Base-by-base conservation (phyloP, 1,140 invertebrate genomes). In the Cydia amplana region DNA sequence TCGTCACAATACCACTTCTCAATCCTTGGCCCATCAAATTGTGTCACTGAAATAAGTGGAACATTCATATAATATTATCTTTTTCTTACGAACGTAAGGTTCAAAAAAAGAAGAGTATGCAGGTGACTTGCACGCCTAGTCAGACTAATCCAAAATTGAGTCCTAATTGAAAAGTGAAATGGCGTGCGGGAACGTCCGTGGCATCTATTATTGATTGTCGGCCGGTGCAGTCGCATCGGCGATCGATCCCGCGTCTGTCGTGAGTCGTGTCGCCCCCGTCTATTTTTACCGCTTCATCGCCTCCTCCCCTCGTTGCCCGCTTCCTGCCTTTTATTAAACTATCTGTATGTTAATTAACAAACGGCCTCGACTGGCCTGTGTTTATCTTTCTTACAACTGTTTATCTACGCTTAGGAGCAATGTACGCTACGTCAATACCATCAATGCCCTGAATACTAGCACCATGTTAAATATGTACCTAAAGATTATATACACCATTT, bases 281-380 rank as follows among this genome's bases (percentile, higher is more conserved):
- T 92, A 93, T 93, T 91, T 92, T 92, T 91, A 91, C 89, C 90
- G 91, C 91, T 89, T 88, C 91, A 92, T 92, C 90, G 90, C 88
- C 79, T 89, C 85, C 89, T 90, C 91, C 89, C 90, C 90, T 91
- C 88, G 82, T 79, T 85, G 85, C 83, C 80, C 84, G 87, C 85
- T 93, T 91, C 90, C 91, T 91, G 91, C 87, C 89, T 87, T 91
- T 90, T 91, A 93, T 91, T 91, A 93, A 93, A 91, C 88, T 93
- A 91, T 91, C 87, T 93, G 87, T 91, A 93, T 93, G 91, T 90
- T 91, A 91, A 93, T 93, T 93, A 93, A 91, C 87, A 90, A 60
- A 88, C 87, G 89, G 86, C 90, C 88, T 90, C 91, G 87, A 77
- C 76, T 81, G 2, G 18, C 40, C 75, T 85, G 81, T 88, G 86